phyloP scores from a whole-genome alignment of 2,888 invertebrate genomes.

The Malachius bipustulatus region DNA sequence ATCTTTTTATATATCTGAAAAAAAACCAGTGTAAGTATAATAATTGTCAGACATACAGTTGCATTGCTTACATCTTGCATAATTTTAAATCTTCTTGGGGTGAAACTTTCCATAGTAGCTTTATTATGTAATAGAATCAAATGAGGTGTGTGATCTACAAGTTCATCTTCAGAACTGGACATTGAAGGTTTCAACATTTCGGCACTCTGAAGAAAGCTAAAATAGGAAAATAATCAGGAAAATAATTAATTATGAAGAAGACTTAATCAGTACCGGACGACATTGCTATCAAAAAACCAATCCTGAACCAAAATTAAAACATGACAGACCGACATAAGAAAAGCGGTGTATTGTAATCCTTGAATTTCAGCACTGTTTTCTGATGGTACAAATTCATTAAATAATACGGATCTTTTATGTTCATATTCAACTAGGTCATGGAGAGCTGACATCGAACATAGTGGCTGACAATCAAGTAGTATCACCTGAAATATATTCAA shows the following conservation, averaged over 20 bases:
- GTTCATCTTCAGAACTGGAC: constrained; percentile 50
- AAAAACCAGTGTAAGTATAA: constrained; percentile 6
- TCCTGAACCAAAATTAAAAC: constrained; percentile 80
- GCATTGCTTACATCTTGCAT: constrained; percentile 45
- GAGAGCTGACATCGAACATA: constrained; percentile 53
- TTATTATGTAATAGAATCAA: constrained; percentile 73
- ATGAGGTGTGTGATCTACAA: constrained; percentile 72
- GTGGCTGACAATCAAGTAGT: constrained; percentile 76
- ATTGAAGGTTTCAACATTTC: constrained; percentile 79
- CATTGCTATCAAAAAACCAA: constrained; percentile 76
- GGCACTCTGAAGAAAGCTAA: constrained; percentile 66
- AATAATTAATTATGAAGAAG: too few relatives aligned
- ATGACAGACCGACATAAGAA: constrained; percentile 82
- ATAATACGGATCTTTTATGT: constrained; percentile 36
- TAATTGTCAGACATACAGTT: constrained; percentile 21
- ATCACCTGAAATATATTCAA: constrained; percentile 64
- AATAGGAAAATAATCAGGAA: too few relatives aligned
- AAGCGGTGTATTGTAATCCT: constrained; percentile 69
- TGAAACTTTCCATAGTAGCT: constrained; percentile 62
- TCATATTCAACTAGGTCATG: constrained; percentile 49
- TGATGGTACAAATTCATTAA: constrained; percentile 49
- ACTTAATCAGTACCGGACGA: constrained; percentile 50
- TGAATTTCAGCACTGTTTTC: constrained; percentile 55
- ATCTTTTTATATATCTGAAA: constrained; percentile 36
- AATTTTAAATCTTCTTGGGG: constrained; percentile 43